phyloP scores from a whole-genome alignment of 2,113 vertebrate species.

The Machaerirhynchus nigripectus region DNA sequence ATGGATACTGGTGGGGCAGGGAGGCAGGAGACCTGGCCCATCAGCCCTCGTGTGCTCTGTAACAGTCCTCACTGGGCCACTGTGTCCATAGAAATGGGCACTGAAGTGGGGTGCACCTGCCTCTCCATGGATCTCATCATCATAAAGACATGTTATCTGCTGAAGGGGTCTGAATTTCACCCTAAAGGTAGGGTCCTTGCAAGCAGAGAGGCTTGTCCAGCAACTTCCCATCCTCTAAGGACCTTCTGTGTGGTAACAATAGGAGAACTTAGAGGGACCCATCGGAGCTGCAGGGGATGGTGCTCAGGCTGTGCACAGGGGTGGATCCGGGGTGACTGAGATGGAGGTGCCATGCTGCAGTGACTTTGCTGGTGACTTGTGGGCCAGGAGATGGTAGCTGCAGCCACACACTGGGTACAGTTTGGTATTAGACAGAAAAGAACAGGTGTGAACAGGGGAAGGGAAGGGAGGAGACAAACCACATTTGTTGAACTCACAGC shows the following conservation, averaged over 20 bases:
- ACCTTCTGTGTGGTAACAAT: not conserved
- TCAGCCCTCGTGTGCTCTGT: not conserved
- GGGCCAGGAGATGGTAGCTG: not conserved
- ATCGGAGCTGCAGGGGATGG: not conserved
- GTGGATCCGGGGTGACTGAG: rapidly evolving
- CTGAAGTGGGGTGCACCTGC: rapidly evolving
- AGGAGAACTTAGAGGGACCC: not conserved
- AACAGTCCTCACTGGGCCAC: not conserved
- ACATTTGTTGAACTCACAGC: not conserved
- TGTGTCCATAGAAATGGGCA: not conserved
- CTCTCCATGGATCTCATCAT: not conserved
- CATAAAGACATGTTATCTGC: not conserved
- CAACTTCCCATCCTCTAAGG: not conserved
- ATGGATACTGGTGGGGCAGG: not conserved
- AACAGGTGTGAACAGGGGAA: not conserved
- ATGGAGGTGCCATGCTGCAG: not conserved
- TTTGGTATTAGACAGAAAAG: not conserved
- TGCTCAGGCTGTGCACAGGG: not conserved
- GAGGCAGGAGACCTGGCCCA: rapidly evolving
- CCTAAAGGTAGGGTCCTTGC: not conserved
- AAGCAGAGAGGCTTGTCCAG: not conserved
- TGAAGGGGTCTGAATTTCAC: not conserved
- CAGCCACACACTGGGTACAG: not conserved
- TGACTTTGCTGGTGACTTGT: not conserved
- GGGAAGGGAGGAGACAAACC: not conserved